Evolutionary conservation across 2,113 vertebrate genomes (phyloP).

Genomic region (Lagenorhynchus albirostris): DNA sequence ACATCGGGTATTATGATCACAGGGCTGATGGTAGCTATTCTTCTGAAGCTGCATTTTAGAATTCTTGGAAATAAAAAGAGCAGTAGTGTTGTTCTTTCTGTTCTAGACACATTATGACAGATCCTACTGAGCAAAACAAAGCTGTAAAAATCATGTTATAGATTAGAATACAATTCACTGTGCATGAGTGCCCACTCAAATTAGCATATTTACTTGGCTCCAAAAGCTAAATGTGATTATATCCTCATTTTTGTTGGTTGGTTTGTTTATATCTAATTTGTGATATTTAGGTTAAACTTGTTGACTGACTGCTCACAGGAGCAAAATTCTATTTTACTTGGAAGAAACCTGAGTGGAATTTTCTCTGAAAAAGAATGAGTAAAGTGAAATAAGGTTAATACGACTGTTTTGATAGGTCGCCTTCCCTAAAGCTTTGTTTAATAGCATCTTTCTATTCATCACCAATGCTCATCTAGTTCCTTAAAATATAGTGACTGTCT

Average conservation of each 20-base stretch:
- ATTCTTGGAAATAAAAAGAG: conserved; percentile 8
- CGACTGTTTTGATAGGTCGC: not conserved
- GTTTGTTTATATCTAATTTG: not conserved
- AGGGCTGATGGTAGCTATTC: not conserved
- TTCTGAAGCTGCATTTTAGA: not conserved
- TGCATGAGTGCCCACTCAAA: not conserved
- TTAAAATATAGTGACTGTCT: not conserved
- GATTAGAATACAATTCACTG: not conserved
- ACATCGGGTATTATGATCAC: accelerated
- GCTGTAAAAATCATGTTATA: not conserved
- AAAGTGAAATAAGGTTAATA: not conserved
- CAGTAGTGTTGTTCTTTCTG: not conserved
- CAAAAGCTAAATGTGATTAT: not conserved
- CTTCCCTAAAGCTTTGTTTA: not conserved
- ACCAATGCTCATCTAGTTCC: not conserved
- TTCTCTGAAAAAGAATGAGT: not conserved
- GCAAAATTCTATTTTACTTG: not conserved
- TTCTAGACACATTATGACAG: not conserved
- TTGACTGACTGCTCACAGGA: not conserved
- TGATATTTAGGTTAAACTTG: not conserved
- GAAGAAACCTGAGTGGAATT: not conserved
- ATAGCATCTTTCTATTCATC: not conserved
- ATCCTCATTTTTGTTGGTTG: not conserved
- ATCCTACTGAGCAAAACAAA: not conserved
- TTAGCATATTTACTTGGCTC: not conserved